Percentiles rank a stretch among this genome's conserved stretches.
phyloP scores from a whole-genome alignment of 2,113 vertebrate species.

The Nothocercus nigrocapillus region DNA sequence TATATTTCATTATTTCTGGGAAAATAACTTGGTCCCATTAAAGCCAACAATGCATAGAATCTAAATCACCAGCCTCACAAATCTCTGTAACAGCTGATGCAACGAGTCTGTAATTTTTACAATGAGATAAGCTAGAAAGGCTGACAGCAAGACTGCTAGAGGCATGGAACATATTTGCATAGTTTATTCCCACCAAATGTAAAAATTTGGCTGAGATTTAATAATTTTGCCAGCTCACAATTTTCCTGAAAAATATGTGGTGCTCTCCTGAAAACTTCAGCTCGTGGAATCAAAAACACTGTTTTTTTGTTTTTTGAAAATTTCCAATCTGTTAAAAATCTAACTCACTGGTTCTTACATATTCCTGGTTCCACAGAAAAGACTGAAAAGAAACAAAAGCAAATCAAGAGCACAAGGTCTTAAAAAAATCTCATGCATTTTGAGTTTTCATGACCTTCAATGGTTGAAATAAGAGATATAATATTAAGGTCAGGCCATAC shows the following conservation, averaged over 20 bases:
- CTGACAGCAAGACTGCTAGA: constrained; percentile 44
- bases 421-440: background rate
- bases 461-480: background rate
- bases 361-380: background rate
- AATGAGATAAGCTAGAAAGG: constrained; percentile 48
- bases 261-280: background rate
- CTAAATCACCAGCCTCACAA: constrained; percentile 22
- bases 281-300: background rate
- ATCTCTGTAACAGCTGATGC: constrained; percentile 51
- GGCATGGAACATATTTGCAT: constrained; percentile 15
- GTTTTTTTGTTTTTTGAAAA: background rate
- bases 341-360: background rate
- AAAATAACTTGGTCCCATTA: background rate
- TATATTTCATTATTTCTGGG: background rate
- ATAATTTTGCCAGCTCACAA: constrained; percentile 17
- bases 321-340: background rate
- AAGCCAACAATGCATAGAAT: background rate
- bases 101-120: constrained; percentile 61
- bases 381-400: background rate
- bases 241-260: background rate
- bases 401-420: background rate
- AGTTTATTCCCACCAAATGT: constrained; percentile 29
- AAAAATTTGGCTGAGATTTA: background rate
- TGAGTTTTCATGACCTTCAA: background rate
- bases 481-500: background rate